phyloP scores from a whole-genome alignment of 2,113 vertebrate genomes.

The Plotosus lineatus region DNA sequence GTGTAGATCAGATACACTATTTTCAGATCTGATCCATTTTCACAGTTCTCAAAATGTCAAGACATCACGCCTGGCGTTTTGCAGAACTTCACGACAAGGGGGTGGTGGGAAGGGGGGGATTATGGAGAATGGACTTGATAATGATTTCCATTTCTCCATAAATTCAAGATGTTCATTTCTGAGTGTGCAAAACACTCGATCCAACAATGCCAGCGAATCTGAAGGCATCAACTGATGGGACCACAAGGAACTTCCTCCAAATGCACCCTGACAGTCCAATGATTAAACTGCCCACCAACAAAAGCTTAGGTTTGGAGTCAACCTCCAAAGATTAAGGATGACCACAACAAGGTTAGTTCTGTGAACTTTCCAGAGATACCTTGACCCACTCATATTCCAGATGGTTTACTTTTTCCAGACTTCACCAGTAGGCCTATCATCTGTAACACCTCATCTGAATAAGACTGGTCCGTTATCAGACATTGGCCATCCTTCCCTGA shows the following conservation, averaged over 20 bases:
- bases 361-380: neutral
- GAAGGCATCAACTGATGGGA: neutral
- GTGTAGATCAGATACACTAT: neutral
- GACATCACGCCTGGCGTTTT: neutral
- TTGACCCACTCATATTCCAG: neutral
- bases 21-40: neutral
- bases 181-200: neutral
- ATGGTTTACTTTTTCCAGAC: neutral
- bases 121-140: neutral
- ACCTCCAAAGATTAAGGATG: neutral
- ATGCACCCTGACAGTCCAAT: neutral
- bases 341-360: neutral
- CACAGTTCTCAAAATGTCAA: neutral
- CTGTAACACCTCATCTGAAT: neutral
- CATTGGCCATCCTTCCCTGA: neutral
- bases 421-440: neutral
- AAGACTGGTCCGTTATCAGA: neutral
- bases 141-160: neutral
- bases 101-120: too few relatives aligned
- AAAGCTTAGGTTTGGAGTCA: neutral
- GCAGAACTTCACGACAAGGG: neutral
- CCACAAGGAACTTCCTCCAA: neutral
- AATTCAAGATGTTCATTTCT: neutral
- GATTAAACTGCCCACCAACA: neutral
- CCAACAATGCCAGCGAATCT: neutral